Conservation (phyloP, 1,140 invertebrate genomes). For the Plodia interpunctella region DNA sequence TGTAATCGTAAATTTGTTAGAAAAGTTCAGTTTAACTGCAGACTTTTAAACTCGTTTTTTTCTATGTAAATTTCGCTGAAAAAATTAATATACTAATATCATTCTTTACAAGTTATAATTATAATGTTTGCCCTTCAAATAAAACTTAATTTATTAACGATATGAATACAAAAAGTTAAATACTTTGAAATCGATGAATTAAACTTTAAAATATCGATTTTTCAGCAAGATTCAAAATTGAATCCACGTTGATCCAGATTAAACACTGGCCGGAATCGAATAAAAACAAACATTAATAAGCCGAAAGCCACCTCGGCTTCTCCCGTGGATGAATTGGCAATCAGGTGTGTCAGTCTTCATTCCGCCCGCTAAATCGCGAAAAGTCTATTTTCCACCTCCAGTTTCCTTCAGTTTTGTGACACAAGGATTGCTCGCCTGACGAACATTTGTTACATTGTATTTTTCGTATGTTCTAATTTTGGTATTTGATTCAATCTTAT, state of each 20-base stretch:
- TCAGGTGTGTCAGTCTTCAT: constrained; percentile 8
- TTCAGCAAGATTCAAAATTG: neutral
- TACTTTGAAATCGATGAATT: too few relatives aligned
- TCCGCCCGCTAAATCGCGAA: constrained; percentile 6
- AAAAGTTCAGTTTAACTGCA: neutral
- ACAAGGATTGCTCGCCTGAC: neutral
- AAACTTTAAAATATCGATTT: neutral
- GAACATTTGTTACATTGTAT: too few relatives aligned
- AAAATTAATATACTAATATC: too few relatives aligned
- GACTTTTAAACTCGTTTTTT: neutral
- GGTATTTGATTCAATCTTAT: too few relatives aligned
- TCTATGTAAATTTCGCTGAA: too few relatives aligned
- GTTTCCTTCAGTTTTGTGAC: constrained; percentile 6
- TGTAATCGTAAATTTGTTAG: neutral
- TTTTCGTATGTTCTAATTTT: too few relatives aligned
- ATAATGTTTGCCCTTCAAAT: too few relatives aligned
- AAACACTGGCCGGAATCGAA: neutral
- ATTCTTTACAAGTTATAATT: too few relatives aligned
- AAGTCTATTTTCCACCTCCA: constrained; percentile 1
- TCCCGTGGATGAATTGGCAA: neutral
- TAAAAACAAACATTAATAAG: constrained; percentile 6
- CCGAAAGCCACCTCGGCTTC: neutral
- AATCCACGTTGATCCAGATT: neutral
- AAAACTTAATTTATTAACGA: too few relatives aligned
- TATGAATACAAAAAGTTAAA: too few relatives aligned